Evolutionary conservation across 1,140 invertebrate genomes (phyloP).

Genomic region (Drosophila santomea): DNA sequence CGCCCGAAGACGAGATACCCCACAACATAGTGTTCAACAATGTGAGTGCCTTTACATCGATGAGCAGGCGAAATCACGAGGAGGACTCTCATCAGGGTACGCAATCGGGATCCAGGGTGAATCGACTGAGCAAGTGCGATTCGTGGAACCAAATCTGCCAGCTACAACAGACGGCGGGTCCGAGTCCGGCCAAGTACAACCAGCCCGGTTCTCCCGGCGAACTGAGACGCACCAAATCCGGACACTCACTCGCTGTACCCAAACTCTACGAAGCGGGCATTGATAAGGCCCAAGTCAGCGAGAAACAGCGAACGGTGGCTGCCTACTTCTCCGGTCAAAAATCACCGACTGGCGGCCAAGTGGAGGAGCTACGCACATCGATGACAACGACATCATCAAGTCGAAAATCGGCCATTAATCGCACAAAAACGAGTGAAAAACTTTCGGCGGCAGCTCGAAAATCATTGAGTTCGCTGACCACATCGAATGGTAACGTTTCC

Average conservation of each 20-base stretch:
- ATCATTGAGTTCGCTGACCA: constrained; percentile 69
- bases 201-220: constrained; percentile 81
- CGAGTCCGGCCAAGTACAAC: constrained; percentile 50
- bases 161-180: constrained; percentile 60
- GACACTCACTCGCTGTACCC: constrained; percentile 89
- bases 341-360: constrained; percentile 65
- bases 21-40: constrained; percentile 83
- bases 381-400: constrained; percentile 45
- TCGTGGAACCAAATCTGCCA: constrained; percentile 90
- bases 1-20: constrained; percentile 76
- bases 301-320: constrained; percentile 91
- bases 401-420: constrained; percentile 85
- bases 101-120: constrained; percentile 59
- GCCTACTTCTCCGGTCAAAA: constrained; percentile 89
- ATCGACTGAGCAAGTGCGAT: constrained; percentile 89
- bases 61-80: constrained; percentile 58
- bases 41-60: constrained; percentile 70
- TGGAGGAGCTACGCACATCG: constrained; percentile 55
- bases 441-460: constrained; percentile 84
- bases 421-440: constrained; percentile 85
- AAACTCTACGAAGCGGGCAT: constrained; percentile 92
- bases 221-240: constrained; percentile 89
- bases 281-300: constrained; percentile 88
- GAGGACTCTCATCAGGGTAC: constrained; percentile 46
- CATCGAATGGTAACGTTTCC: constrained; percentile 75